Percentiles rank a stretch among this genome's conserved stretches.
phyloP scores from a whole-genome alignment of 2,113 vertebrate species.

The Charadrius vociferus region DNA sequence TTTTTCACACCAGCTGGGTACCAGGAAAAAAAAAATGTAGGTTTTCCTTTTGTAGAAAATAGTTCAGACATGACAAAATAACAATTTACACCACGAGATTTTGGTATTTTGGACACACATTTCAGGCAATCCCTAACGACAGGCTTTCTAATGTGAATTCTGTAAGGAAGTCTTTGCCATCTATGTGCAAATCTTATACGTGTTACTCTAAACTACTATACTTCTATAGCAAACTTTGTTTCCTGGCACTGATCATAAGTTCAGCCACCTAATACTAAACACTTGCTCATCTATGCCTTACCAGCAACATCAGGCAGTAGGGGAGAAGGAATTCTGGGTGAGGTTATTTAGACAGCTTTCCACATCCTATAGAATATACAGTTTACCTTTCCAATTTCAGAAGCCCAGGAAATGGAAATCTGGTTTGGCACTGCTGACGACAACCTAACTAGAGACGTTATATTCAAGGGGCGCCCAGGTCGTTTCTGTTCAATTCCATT shows the following conservation, averaged over 20 bases:
- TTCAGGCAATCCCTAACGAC: not conserved
- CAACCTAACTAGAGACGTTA: constrained; percentile 92
- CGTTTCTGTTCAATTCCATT: constrained; percentile 97
- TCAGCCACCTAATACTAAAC: not conserved
- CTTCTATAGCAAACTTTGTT: not conserved
- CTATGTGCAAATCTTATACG: not conserved
- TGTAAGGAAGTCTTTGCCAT: not conserved
- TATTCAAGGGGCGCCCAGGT: constrained; percentile 92
- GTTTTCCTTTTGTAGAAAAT: not conserved
- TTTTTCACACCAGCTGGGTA: not conserved
- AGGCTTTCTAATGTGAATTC: not conserved
- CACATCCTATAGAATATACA: not conserved
- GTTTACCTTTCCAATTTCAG: constrained; percentile 95
- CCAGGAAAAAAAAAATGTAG: not conserved
- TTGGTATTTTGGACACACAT: not conserved
- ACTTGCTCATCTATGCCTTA: not conserved
- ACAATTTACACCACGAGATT: not conserved
- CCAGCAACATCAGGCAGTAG: not conserved
- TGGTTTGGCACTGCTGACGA: constrained; percentile 97
- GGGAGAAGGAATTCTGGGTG: not conserved
- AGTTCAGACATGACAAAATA: too few relatives aligned
- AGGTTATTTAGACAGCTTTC: not conserved
- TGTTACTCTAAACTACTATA: not conserved
- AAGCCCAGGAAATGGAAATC: constrained; percentile 95
- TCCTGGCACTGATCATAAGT: not conserved